Conservation (phyloP, 1,140 invertebrate genomes). For the Drosophila lini region DNA sequence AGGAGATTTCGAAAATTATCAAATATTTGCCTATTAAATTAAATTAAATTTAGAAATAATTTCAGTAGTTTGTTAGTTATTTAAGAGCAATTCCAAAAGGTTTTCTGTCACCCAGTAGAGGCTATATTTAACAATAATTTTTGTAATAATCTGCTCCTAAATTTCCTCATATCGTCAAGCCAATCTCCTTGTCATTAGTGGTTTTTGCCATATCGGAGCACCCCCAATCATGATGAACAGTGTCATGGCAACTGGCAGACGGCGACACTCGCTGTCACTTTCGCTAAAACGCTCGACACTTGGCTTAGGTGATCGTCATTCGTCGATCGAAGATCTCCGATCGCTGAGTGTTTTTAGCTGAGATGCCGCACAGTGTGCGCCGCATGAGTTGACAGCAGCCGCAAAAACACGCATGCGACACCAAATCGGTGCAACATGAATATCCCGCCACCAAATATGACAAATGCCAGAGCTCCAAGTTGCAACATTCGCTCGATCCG, state of each 20-base stretch:
- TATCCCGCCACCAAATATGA: slow-evolving; percentile 76
- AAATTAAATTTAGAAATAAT: too few species aligned
- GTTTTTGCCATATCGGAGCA: neutral
- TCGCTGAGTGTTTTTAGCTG: slow-evolving; percentile 39
- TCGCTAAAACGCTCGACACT: slow-evolving; percentile 57
- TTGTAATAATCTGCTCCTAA: neutral
- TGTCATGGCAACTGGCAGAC: slow-evolving; percentile 39
- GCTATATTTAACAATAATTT: neutral
- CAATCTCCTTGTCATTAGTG: slow-evolving; percentile 6
- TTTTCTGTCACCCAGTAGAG: neutral
- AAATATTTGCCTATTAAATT: neutral
- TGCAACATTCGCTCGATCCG: slow-evolving; percentile 64
- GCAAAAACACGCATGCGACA: slow-evolving; percentile 45
- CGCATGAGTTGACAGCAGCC: slow-evolving; percentile 62
- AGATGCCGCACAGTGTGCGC: slow-evolving; percentile 59
- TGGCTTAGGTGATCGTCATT: slow-evolving; percentile 18
- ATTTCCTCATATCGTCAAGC: neutral
- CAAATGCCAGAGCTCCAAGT: slow-evolving; percentile 70
- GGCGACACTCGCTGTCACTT: slow-evolving; percentile 64
- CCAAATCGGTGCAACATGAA: slow-evolving; percentile 71
- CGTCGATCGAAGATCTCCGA: slow-evolving; percentile 9
- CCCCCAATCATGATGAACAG: slow-evolving; percentile 41
- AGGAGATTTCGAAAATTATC: neutral
- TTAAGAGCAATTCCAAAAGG: neutral
- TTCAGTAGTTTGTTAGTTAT: neutral